phyloP scores from a whole-genome alignment of 2,797 vertebrate genomes.

The Centroberyx gerrardi region DNA sequence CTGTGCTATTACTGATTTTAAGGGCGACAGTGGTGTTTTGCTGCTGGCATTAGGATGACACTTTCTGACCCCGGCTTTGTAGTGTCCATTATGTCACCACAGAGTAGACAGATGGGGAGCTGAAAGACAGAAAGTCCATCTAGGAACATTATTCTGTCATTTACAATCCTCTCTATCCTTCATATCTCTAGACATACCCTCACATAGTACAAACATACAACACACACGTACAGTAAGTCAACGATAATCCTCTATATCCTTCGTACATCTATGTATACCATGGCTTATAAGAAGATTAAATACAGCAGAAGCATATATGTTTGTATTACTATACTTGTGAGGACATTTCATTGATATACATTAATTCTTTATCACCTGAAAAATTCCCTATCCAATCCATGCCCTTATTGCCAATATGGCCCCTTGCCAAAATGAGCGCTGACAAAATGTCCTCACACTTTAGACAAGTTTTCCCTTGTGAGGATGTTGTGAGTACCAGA shows the following conservation, averaged over 20 bases:
- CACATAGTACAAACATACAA: constrained; percentile 8
- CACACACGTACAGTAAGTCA: background rate
- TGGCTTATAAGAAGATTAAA: background rate
- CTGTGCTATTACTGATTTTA: background rate
- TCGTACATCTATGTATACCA: background rate
- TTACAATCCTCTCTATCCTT: constrained; percentile 40
- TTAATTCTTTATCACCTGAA: too few relatives aligned
- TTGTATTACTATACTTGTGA: too few relatives aligned
- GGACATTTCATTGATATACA: too few relatives aligned
- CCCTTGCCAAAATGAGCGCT: too few relatives aligned
- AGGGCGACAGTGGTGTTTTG: background rate
- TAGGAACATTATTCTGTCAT: constrained; percentile 34
- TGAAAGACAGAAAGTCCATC: constrained; percentile 34
- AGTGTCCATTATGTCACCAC: constrained; percentile 39
- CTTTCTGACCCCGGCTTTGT: background rate
- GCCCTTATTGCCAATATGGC: too few relatives aligned
- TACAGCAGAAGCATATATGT: too few relatives aligned
- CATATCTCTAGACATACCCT: background rate
- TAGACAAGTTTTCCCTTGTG: too few relatives aligned
- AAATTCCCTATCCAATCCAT: too few relatives aligned
- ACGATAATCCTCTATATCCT: constrained; percentile 30
- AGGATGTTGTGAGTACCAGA: too few relatives aligned
- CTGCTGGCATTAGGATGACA: constrained; percentile 1
- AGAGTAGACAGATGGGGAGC: constrained; percentile 49
- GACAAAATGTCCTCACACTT: background rate